These are phyloP conservation scores for Isurus oxyrinchus DNA, from an alignment of 2,113 vertebrate genomes.

Conservation along the genomic window DNA sequence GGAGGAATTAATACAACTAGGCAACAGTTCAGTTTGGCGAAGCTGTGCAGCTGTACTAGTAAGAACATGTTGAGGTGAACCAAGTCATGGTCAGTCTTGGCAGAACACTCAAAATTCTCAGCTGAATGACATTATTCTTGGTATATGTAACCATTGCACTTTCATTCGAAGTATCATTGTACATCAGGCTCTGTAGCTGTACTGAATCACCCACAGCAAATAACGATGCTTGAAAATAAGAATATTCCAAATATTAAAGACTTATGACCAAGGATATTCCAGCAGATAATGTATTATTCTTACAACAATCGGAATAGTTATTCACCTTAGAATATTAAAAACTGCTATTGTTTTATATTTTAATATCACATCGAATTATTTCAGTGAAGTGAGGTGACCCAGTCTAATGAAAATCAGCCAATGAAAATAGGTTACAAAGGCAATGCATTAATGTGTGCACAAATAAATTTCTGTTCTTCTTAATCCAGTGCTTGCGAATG, in stretches of 20 bases:
- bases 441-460: not conserved
- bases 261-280: not conserved
- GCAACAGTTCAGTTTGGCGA: not conserved
- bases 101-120: not conserved
- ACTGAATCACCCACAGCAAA: not conserved
- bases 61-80: not conserved
- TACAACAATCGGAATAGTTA: not conserved
- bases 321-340: not conserved
- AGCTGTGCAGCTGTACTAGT: not conserved
- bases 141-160: not conserved
- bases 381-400: not conserved
- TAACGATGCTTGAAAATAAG: not conserved
- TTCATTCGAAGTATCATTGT: not conserved
- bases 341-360: not conserved
- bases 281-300: not conserved
- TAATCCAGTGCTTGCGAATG: not conserved
- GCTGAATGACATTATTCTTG: not conserved
- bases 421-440: not conserved
- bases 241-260: not conserved
- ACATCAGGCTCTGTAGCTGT: not conserved
- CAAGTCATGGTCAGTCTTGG: not conserved
- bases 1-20: not conserved
- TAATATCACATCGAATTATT: not conserved
- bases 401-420: not conserved
- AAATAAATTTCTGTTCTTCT: not conserved